phyloP scores from a whole-genome alignment of 2,888 invertebrate genomes.

The Brachyptera risi region DNA sequence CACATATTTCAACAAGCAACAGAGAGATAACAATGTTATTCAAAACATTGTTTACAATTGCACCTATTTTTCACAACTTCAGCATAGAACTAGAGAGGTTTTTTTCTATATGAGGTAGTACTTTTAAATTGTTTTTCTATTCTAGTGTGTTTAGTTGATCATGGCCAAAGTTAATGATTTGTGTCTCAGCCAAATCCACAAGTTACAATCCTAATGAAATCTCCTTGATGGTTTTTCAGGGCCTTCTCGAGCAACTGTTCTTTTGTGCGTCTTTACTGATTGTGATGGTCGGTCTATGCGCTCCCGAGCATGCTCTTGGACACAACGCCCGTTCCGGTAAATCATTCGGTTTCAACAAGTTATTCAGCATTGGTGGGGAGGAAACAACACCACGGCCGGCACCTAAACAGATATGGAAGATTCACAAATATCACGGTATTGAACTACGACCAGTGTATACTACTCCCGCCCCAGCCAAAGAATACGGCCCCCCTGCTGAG shows the following conservation, averaged over 20 bases:
- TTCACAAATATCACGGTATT: slow-evolving; percentile 41
- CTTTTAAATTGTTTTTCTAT: too few relatives aligned
- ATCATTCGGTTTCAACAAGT: slow-evolving; percentile 21
- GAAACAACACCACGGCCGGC: not conserved
- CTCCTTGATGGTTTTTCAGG: not conserved
- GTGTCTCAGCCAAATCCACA: too few relatives aligned
- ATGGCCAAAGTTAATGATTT: too few relatives aligned
- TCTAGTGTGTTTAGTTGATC: too few relatives aligned
- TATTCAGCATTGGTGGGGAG: slow-evolving; percentile 8
- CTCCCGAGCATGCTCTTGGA: not conserved
- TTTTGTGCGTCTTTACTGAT: not conserved
- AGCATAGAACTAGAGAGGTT: too few relatives aligned
- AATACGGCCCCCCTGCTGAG: slow-evolving; percentile 13
- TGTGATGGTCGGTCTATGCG: not conserved
- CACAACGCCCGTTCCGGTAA: not conserved
- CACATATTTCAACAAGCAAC: too few relatives aligned
- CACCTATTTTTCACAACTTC: too few relatives aligned
- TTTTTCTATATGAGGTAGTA: too few relatives aligned
- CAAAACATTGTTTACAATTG: too few relatives aligned
- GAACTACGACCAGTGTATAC: slow-evolving; percentile 39
- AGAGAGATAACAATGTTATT: too few relatives aligned
- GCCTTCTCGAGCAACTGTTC: not conserved
- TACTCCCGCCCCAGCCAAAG: slow-evolving; percentile 25
- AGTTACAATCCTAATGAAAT: too few relatives aligned
- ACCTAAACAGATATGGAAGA: slow-evolving; percentile 36